A percentile compares a stretch with the other conserved stretches of the same genome.
Conservation (phyloP, 64 coral and sea anemone genomes). For the Acropora yongei region DNA sequence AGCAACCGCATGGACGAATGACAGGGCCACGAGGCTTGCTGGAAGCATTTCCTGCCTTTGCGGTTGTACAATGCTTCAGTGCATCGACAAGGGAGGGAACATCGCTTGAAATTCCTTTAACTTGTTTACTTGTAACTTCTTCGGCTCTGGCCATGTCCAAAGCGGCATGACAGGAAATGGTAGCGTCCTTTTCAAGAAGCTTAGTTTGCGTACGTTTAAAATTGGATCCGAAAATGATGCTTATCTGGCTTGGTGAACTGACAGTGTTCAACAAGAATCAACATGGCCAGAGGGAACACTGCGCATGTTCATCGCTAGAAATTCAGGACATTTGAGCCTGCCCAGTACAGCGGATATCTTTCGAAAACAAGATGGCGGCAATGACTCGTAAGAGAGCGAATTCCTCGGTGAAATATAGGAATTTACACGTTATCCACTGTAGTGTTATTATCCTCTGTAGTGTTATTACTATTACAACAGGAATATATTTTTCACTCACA, state of each 20-base stretch:
- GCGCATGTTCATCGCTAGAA: too few relatives aligned
- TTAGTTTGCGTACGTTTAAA: slow-evolving; percentile 60
- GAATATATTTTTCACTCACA: too few relatives aligned
- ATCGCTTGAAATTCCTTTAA: slow-evolving; percentile 57
- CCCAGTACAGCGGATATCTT: too few relatives aligned
- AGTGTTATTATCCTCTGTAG: too few relatives aligned
- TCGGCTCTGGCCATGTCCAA: slow-evolving; percentile 61
- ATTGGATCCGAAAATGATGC: slow-evolving; percentile 71
- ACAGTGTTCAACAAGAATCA: slow-evolving; percentile 61
- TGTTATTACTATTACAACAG: too few relatives aligned
- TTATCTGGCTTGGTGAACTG: slow-evolving; percentile 62
- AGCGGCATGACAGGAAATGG: slow-evolving; percentile 52
- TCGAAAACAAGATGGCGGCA: too few relatives aligned
- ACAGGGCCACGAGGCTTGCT: slow-evolving; percentile 26
- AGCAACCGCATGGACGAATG: slow-evolving; percentile 52
- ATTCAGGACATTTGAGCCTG: too few relatives aligned
- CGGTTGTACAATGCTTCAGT: background rate
- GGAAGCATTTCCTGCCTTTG: background rate
- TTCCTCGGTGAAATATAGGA: too few relatives aligned
- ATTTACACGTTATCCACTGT: too few relatives aligned
- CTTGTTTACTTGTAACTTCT: slow-evolving; percentile 58
- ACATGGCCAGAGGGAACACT: too few relatives aligned
- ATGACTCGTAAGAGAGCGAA: too few relatives aligned
- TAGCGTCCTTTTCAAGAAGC: slow-evolving; percentile 62
- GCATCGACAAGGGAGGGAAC: background rate